phyloP scores from a whole-genome alignment of 2,888 invertebrate genomes.

The Andricus curvator region DNA sequence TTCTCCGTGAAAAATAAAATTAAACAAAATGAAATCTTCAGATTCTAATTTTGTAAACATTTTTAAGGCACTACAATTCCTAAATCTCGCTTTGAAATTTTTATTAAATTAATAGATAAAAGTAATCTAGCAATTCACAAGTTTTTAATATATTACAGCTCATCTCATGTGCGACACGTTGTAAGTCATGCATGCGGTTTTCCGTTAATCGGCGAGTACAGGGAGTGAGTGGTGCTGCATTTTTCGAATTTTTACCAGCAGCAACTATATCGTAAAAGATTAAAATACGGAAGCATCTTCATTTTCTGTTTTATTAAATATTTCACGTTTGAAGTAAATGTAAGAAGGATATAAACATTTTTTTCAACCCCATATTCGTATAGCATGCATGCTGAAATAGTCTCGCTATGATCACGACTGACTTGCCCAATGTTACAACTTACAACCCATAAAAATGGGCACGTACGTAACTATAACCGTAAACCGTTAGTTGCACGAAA shows the following conservation, averaged over 20 bases:
- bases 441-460: constrained; percentile 25
- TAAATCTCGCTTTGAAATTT: not conserved
- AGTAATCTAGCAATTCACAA: not conserved
- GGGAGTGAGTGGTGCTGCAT: not conserved
- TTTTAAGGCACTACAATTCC: no score
- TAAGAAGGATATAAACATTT: not conserved
- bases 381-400: not conserved
- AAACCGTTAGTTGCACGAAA: constrained; percentile 28
- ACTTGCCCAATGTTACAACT: constrained; percentile 15
- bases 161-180: not conserved
- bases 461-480: constrained; percentile 29
- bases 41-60: no score
- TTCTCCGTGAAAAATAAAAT: no score
- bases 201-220: not conserved
- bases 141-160: not conserved
- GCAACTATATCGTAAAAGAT: not conserved
- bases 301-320: not conserved
- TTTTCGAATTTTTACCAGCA: not conserved
- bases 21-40: no score
- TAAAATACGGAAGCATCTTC: not conserved
- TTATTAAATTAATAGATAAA: not conserved
- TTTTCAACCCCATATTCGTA: not conserved
- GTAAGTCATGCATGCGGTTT: not conserved
- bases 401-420: not conserved
- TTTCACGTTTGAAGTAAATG: not conserved